phyloP scores from a whole-genome alignment of 2,113 vertebrate species.

The Ptychochromis oligacanthus region DNA sequence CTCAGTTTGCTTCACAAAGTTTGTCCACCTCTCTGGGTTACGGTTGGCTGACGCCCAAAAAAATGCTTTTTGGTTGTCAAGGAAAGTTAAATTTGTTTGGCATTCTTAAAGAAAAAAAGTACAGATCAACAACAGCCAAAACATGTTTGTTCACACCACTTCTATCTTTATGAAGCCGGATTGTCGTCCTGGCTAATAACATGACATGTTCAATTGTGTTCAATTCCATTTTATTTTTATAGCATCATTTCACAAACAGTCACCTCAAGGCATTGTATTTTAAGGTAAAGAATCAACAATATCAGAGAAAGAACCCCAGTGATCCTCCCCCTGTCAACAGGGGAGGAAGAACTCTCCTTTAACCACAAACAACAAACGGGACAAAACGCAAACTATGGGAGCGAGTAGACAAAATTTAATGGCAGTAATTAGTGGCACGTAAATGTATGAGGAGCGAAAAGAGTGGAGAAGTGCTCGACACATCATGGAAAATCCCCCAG shows the following conservation, averaged over 20 bases:
- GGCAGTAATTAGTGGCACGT: too few relatives aligned
- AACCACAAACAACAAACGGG: too few relatives aligned
- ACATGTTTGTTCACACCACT: neutral
- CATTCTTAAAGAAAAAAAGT: conserved; percentile 1
- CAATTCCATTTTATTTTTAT: neutral
- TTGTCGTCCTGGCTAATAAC: neutral
- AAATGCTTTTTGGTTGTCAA: neutral
- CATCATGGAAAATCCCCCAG: too few relatives aligned
- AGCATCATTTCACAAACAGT: neutral
- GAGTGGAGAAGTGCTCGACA: too few relatives aligned
- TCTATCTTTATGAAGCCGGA: neutral
- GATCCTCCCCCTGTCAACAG: too few relatives aligned
- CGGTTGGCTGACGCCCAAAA: neutral
- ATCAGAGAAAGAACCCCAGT: too few relatives aligned
- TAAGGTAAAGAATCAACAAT: too few relatives aligned
- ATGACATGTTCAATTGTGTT: neutral
- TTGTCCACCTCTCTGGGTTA: neutral
- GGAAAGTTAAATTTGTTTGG: conserved; percentile 1
- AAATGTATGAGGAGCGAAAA: too few relatives aligned
- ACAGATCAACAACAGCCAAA: neutral
- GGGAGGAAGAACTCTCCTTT: too few relatives aligned
- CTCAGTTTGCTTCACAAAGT: neutral
- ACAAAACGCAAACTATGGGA: too few relatives aligned
- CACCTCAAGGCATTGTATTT: too few relatives aligned
- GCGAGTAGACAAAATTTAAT: too few relatives aligned